Conservation (phyloP, 2,113 vertebrate species). For the Pseudolaguvia tuberculata region DNA sequence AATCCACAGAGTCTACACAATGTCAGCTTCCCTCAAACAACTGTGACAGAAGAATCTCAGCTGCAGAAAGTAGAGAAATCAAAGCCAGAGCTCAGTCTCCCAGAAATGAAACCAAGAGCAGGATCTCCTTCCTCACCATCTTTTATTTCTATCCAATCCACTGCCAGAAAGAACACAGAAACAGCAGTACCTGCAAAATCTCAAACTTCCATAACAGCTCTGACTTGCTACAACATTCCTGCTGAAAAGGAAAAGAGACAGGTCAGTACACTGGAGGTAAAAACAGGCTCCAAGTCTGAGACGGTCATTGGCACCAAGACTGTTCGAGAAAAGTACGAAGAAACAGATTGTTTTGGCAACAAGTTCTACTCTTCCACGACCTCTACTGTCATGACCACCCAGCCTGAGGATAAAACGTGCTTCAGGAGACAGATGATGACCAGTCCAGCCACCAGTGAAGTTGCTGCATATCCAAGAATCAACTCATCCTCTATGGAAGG, state of each 20-base stretch:
- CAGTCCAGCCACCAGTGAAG: constrained; percentile 55
- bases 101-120: constrained; percentile 56
- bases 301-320: constrained; percentile 66
- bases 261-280: constrained; percentile 74
- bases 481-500: constrained; percentile 55
- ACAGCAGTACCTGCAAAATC: constrained; percentile 26
- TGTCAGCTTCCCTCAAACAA: constrained; percentile 23
- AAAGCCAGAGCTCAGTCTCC: constrained; percentile 40
- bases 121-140: constrained; percentile 76
- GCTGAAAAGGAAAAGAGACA: constrained; percentile 61
- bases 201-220: constrained; percentile 48
- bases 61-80: constrained; percentile 28
- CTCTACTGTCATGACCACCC: constrained; percentile 72
- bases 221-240: constrained; percentile 43
- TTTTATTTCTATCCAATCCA: constrained; percentile 82
- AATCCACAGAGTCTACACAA: constrained; percentile 41
- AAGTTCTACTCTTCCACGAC: constrained; percentile 69
- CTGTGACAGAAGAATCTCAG: constrained; percentile 35
- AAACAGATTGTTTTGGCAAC: constrained; percentile 73
- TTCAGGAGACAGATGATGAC: constrained; percentile 49
- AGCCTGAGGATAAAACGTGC: constrained; percentile 63
- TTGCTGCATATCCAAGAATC: constrained; percentile 67
- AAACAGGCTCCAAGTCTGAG: constrained; percentile 63
- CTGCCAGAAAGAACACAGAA: constrained; percentile 67
- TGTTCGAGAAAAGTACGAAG: constrained; percentile 75